Percentiles rank a stretch among this genome's conserved stretches.
Evolutionary conservation across 2,797 vertebrate genomes (phyloP).

Genomic region (Ispidina lecontei): DNA sequence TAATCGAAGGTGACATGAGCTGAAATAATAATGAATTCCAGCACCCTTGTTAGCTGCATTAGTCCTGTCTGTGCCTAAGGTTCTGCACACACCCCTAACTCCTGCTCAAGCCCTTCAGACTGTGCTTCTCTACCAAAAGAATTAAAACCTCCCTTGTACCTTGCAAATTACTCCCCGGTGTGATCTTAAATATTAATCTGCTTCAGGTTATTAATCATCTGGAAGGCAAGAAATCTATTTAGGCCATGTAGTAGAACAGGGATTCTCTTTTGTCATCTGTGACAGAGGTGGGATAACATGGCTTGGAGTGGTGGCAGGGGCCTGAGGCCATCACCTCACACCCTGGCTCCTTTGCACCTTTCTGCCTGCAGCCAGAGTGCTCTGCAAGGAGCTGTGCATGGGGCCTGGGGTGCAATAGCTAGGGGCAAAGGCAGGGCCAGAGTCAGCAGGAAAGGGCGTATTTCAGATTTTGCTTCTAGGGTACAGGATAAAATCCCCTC

Average conservation of each 20-base stretch:
- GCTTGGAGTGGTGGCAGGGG: neutral
- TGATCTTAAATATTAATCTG: conserved; percentile 57
- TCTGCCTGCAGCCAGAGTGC: rapidly evolving
- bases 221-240: conserved; percentile 4
- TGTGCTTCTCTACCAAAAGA: neutral
- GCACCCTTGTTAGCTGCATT: neutral
- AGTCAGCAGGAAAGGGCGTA: too few species aligned
- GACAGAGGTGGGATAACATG: neutral
- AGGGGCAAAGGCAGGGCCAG: neutral
- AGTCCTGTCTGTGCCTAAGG: neutral
- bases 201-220: conserved; percentile 37
- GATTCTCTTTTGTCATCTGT: neutral
- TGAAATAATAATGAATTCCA: conserved; percentile 31
- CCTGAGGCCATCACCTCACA: rapidly evolving
- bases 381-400: neutral
- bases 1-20: neutral
- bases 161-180: neutral
- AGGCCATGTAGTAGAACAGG: neutral
- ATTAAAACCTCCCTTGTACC: neutral
- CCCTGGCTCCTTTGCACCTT: neutral
- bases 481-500: neutral
- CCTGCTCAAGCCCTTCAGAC: neutral
- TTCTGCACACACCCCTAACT: neutral
- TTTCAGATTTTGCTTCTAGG: neutral
- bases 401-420: neutral